A percentile compares a stretch with the other conserved stretches of the same genome.
Conservation (phyloP, 2,888 invertebrate species). For the Campopleginae sp. region DNA sequence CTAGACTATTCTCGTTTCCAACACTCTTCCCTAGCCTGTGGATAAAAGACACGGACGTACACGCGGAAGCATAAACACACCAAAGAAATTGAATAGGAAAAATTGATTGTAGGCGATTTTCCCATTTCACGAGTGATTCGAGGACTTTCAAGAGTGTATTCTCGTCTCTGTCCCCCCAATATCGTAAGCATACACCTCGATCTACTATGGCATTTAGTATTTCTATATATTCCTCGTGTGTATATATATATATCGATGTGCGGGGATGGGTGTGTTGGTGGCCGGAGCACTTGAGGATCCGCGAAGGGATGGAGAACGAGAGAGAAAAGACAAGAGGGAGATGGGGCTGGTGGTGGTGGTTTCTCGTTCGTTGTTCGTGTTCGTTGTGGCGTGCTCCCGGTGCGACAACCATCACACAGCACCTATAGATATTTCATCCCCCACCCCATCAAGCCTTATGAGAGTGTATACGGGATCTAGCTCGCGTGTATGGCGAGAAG, state of each 20-base stretch:
- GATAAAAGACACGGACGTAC: conserved; percentile 25
- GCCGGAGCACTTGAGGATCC: conserved; percentile 13
- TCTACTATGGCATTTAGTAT: not conserved
- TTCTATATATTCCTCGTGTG: not conserved
- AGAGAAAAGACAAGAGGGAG: conserved; percentile 39
- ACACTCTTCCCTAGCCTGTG: conserved; percentile 39
- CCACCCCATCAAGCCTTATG: not conserved
- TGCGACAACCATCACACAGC: conserved; percentile 57
- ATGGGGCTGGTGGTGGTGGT: conserved; percentile 20
- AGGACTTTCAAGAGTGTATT: conserved; percentile 38
- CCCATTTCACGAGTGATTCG: conserved; percentile 65
- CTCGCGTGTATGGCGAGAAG: not conserved
- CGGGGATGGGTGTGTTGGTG: not conserved
- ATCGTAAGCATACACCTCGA: conserved; percentile 3
- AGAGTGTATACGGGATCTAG: not conserved
- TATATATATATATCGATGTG: not conserved
- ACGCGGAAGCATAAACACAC: not conserved
- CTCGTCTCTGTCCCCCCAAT: conserved; percentile 29
- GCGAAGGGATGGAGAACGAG: conserved; percentile 30
- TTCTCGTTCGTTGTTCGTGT: conserved; percentile 60
- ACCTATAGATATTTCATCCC: conserved; percentile 17
- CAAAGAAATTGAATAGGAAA: conserved; percentile 54
- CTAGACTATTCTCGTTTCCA: not conserved
- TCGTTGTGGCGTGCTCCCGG: conserved; percentile 59
- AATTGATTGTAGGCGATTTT: conserved; percentile 64